phyloP scores from a whole-genome alignment of 2,797 vertebrate species.

The Fistularia tabacaria region DNA sequence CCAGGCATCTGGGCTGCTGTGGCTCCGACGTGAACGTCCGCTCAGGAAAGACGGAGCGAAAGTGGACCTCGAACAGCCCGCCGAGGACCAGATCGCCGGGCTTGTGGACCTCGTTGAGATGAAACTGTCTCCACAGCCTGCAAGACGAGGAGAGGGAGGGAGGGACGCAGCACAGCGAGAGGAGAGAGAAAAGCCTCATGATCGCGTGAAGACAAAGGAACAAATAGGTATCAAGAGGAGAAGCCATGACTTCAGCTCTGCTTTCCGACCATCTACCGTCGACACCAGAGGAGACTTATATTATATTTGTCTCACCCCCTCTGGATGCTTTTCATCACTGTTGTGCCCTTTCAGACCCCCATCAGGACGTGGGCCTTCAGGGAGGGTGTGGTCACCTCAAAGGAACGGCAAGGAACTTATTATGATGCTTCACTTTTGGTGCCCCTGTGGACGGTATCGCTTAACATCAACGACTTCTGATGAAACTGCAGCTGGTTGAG shows the following conservation, averaged over 20 bases:
- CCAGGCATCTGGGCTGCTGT: conserved; percentile 24
- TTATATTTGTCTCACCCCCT: too few species aligned
- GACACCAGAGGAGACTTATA: background rate
- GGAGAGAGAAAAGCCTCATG: conserved; percentile 10
- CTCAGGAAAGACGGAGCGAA: conserved; percentile 46
- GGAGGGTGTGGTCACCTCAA: too few species aligned
- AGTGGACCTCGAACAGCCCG: conserved; percentile 56
- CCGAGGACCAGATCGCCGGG: conserved; percentile 54
- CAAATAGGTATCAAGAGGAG: background rate
- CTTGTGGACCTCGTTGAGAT: conserved; percentile 25
- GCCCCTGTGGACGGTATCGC: too few species aligned
- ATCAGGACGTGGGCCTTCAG: background rate
- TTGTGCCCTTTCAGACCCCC: background rate
- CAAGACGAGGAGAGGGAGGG: conserved; percentile 6
- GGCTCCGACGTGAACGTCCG: conserved; percentile 51
- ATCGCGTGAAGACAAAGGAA: background rate
- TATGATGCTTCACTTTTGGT: too few species aligned
- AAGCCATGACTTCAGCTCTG: background rate
- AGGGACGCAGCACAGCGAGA: background rate
- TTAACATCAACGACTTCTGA: too few species aligned
- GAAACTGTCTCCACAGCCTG: conserved; percentile 7
- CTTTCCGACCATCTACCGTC: background rate
- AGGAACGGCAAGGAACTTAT: too few species aligned
- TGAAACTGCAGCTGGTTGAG: too few species aligned
- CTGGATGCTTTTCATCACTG: background rate